Base-by-base conservation (phyloP, 1,140 invertebrate species). In the Chymomyza costata region DNA sequence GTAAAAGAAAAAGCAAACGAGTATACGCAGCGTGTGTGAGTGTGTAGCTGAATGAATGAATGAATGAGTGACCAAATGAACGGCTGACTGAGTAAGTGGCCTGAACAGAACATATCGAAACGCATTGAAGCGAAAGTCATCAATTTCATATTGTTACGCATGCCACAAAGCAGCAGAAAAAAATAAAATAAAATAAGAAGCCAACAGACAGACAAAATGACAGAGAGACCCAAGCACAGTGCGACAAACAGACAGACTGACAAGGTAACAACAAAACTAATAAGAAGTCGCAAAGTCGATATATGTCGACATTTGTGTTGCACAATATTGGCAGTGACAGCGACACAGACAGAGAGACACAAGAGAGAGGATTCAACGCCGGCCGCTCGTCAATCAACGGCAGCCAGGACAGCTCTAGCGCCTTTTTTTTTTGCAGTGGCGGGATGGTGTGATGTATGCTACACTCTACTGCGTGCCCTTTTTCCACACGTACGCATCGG, bases 71-170 rank as follows among this genome's bases (percentile, higher is more conserved):
- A 51, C 44, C 39, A 62, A 64, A 55, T 63, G 51, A 64, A 40
- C 50, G 50, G 30, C 17, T 61, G 43, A 39, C 32, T 34, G 48
- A 43, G 48, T 57, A 48, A 35, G 32, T 39, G 50, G 38, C 65
- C 51, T 62, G 70, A 34, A 11, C n/a, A 34, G 59, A 65, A 80
- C 67, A 80, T 80, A 80, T 73, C 73, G 73, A 68, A 73, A 65
- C 63, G 67, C 60, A 80, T 68, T 56, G 64, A 51, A 73, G 67
- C 73, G 73, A 80, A 80, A 80, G 73, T 80, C 73, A 80, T 80
- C 73, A 80, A 80, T 80, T 80, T 80, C 73, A 80, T 80, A 80
- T 80, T 80, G 73, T 80, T 80, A 80, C 73, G 73, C 73, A 80
- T 80, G 66, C 71, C 73, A 73, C 73, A 78, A 63, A 62, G 62